These are phyloP conservation scores for Hephaestus fuliginosus DNA, from an alignment of 2,797 vertebrate genomes.

Conservation along the genomic window DNA sequence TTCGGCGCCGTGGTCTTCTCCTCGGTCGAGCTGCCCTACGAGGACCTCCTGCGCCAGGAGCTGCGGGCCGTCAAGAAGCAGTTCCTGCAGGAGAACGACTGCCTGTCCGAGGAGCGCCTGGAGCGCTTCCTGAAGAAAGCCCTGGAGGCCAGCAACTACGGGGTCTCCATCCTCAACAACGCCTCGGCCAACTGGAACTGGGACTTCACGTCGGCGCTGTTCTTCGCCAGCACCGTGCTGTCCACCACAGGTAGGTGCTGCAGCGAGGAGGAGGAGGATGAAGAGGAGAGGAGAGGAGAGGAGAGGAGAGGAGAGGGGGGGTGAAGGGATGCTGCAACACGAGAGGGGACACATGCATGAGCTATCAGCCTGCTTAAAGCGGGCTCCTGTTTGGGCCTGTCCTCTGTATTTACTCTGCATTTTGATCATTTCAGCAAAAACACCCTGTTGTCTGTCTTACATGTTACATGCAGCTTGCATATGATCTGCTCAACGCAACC, in stretches of 20 bases:
- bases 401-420: not conserved
- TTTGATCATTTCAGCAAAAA: not conserved
- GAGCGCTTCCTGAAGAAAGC: conserved; percentile 92
- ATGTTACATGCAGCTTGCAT: not conserved
- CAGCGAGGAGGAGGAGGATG: too few relatives aligned
- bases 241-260: conserved; percentile 93
- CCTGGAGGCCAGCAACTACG: conserved; percentile 95
- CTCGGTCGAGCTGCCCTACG: conserved; percentile 94
- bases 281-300: too few relatives aligned
- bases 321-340: conserved; percentile 41
- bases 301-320: too few relatives aligned
- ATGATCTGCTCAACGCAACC: not conserved
- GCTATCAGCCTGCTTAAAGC: too few relatives aligned
- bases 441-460: not conserved
- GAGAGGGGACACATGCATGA: rapidly evolving
- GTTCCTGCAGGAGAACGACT: conserved; percentile 92
- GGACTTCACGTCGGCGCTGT: conserved; percentile 98
- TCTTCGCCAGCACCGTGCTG: conserved; percentile 97
- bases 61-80: conserved; percentile 90
- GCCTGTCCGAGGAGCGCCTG: conserved; percentile 91
- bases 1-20: conserved; percentile 97
- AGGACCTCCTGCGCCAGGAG: conserved; percentile 93
- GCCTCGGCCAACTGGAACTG: conserved; percentile 95
- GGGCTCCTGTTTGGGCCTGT: not conserved
- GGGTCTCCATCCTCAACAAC: conserved; percentile 96